These are phyloP conservation scores for Hydropsyche betteni DNA, from an alignment of 2,888 invertebrate genomes.

Conservation along the genomic window DNA sequence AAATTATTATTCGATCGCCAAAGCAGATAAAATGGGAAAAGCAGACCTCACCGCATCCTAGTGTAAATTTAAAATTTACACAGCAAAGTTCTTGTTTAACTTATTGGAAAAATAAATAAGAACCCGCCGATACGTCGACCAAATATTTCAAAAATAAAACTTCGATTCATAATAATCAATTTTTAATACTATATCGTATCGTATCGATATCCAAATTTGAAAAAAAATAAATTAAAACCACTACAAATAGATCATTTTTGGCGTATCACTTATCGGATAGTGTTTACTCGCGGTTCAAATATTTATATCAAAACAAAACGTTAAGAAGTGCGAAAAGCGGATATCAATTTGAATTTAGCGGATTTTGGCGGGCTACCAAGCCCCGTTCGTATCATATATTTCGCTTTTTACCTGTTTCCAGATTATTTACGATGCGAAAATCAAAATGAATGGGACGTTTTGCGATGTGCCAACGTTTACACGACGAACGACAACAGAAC, in stretches of 20 bases:
- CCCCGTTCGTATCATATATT: neutral
- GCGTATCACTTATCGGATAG: neutral
- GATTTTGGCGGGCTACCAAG: no score
- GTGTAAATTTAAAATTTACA: neutral
- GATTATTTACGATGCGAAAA: conserved; percentile 8
- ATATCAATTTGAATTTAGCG: no score
- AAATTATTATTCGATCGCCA: conserved; percentile 20
- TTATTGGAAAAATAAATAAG: neutral
- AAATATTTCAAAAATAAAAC: no score
- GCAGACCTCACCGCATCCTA: neutral
- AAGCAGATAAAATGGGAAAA: conserved; percentile 4
- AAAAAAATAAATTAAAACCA: neutral
- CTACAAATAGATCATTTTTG: neutral
- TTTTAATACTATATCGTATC: no score
- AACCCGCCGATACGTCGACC: no score
- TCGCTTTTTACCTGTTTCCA: conserved; percentile 13
- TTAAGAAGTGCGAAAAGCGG: conserved; percentile 14
- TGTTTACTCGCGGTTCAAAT: conserved; percentile 6
- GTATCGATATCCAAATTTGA: no score
- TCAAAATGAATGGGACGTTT: conserved; percentile 25
- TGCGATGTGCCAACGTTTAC: conserved; percentile 27
- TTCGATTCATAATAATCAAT: no score
- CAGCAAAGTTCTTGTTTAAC: neutral
- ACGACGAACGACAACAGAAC: neutral
- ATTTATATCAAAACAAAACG: conserved; percentile 6